Percentiles rank a stretch among this genome's conserved stretches.
These are phyloP conservation scores for Urocyon cinereoargenteus DNA, from an alignment of 2,797 vertebrate genomes.

Conservation along the genomic window DNA sequence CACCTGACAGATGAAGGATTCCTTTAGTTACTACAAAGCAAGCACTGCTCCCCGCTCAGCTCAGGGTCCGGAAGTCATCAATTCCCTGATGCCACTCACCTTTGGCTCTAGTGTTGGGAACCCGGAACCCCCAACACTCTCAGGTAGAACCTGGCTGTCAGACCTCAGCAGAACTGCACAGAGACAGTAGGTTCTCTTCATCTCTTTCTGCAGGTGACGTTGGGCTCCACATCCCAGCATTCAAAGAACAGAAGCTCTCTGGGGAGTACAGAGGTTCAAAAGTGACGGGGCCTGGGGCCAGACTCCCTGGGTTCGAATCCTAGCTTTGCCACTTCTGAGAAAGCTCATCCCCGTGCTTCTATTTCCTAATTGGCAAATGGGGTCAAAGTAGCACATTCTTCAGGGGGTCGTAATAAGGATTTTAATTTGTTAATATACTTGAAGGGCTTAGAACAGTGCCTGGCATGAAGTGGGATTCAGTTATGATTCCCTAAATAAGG, in stretches of 20 bases:
- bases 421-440: background rate
- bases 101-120: background rate
- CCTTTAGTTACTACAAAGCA: conserved; percentile 25
- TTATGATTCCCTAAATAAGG: background rate
- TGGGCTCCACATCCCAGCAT: background rate
- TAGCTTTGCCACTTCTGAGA: background rate
- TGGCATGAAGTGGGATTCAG: background rate
- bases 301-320: background rate
- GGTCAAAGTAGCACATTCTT: background rate
- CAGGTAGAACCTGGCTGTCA: background rate
- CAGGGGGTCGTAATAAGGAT: background rate
- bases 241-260: background rate
- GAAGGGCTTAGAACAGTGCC: background rate
- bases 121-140: background rate
- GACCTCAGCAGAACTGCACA: background rate
- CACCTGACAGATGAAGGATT: background rate
- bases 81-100: background rate
- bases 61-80: background rate
- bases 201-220: background rate
- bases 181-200: background rate
- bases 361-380: background rate
- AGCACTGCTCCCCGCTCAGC: background rate
- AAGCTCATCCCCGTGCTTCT: background rate
- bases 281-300: background rate
- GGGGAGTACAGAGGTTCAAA: background rate